Base-by-base conservation (phyloP, 2,113 vertebrate species). In the Pedetes capensis region DNA sequence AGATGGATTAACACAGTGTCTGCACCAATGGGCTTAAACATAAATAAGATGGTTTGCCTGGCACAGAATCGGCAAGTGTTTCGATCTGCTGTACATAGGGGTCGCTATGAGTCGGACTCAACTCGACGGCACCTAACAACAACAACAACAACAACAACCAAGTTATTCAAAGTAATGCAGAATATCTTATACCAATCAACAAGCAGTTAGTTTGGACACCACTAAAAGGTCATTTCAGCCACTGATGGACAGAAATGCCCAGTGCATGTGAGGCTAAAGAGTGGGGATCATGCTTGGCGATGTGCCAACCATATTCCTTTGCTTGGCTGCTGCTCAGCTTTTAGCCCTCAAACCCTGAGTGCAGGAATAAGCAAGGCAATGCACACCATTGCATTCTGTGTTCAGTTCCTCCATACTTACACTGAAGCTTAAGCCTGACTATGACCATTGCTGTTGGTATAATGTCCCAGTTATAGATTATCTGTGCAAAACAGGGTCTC, bases 151-250 rank as follows among this genome's bases (percentile, higher is more conserved):
- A n/a, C n/a, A n/a, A n/a, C n/a, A n/a, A n/a, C 34, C 42, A 78
- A 68, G 12, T 69, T 94, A 23, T 83, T 94, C 49, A 87, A 91
- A 83, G 89, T 74, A 79, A 63, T 88, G 22, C 23, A 64, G 57
- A 90, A 55, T 27, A 71, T 93, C 37, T 91, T 55, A 57, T 22
- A 89, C 53, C 44, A 91, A 47, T 88, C 64, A 88, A 68, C 27
- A 66, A 75, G 57, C 2, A 74, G 12, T 49, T 63, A 49, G 7
- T 59, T 61, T 80, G 32, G 44, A 93, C 37, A 68, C 11, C 3
- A 42, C 27, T 82, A 49, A 91, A 91, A 93, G 25, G 22, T 75
- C 44, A 90, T 55, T 44, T 55, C 66, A 89, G 44, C 37, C 27
- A 84, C 37, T 55, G 83, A 93, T 42, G 22, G n/a, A 39, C 69